These are phyloP conservation scores for Metopia argyrocephala DNA, from an alignment of 2,888 invertebrate species.

Conservation along the genomic window DNA sequence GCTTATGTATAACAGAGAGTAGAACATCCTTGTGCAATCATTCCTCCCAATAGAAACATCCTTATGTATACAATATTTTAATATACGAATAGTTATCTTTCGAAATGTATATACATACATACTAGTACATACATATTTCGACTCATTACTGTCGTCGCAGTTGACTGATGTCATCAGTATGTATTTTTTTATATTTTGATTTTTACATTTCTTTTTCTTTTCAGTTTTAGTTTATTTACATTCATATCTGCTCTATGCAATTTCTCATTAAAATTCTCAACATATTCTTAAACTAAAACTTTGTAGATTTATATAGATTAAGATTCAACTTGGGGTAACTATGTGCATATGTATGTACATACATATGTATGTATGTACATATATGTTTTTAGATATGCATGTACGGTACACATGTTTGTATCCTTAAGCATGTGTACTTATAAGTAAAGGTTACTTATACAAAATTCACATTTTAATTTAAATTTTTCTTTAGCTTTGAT, in stretches of 20 bases:
- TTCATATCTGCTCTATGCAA: constrained; percentile 9
- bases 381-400: not conserved
- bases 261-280: constrained; percentile 35
- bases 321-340: constrained; percentile 10
- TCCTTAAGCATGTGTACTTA: not conserved
- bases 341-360: not conserved
- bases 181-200: not conserved
- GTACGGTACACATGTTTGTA: too few species aligned
- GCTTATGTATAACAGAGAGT: too few species aligned
- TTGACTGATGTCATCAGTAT: constrained; percentile 8
- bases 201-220: not conserved
- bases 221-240: not conserved
- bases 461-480: constrained; percentile 25
- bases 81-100: not conserved
- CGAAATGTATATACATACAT: too few species aligned
- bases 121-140: not conserved
- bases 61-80: too few species aligned
- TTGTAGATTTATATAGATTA: constrained; percentile 27
- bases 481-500: constrained; percentile 20
- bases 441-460: not conserved
- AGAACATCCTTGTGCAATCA: too few species aligned
- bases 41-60: too few species aligned
- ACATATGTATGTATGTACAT: not conserved
- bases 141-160: not conserved
- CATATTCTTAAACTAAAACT: constrained; percentile 10